Evolutionary conservation across 2,888 invertebrate genomes (phyloP).

Genomic region (Leucophenga maculata): DNA sequence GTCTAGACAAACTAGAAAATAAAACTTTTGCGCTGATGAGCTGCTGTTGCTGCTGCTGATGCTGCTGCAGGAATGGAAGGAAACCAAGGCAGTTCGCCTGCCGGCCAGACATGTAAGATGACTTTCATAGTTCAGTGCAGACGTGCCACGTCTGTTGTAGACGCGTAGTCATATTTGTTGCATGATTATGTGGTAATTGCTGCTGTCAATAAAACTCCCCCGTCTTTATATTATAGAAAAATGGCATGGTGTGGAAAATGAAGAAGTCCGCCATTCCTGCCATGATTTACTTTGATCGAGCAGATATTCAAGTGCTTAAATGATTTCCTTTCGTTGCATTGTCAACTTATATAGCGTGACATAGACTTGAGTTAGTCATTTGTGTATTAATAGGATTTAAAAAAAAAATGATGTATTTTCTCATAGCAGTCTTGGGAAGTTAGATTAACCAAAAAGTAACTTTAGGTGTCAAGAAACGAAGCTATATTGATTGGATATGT

Average conservation of each 20-base stretch:
- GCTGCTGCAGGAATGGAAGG: conserved; percentile 53
- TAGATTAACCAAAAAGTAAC: too few relatives aligned
- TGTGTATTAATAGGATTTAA: too few relatives aligned
- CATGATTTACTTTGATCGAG: conserved; percentile 65
- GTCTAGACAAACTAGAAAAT: conserved; percentile 60
- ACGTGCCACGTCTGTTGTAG: background rate
- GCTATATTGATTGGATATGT: too few relatives aligned
- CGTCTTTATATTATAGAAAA: conserved; percentile 61
- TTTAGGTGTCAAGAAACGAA: too few relatives aligned
- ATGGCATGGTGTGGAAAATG: conserved; percentile 31
- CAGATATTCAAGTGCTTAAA: conserved; percentile 64
- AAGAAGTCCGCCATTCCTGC: conserved; percentile 37
- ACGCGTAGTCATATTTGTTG: conserved; percentile 58
- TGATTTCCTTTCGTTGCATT: too few relatives aligned
- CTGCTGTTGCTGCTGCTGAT: conserved; percentile 52
- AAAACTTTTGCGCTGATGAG: background rate
- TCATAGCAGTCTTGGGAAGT: too few relatives aligned
- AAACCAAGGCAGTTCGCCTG: too few relatives aligned
- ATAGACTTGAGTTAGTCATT: conserved; percentile 50
- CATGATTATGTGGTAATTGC: conserved; percentile 69
- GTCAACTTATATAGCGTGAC: too few relatives aligned
- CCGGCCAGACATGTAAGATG: conserved; percentile 31
- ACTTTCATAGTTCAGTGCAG: conserved; percentile 36
- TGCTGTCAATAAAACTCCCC: conserved; percentile 71
- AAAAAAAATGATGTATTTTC: too few relatives aligned